Conservation (phyloP, 2,888 invertebrate species). For the Rhopalosiphum nymphaeae region DNA sequence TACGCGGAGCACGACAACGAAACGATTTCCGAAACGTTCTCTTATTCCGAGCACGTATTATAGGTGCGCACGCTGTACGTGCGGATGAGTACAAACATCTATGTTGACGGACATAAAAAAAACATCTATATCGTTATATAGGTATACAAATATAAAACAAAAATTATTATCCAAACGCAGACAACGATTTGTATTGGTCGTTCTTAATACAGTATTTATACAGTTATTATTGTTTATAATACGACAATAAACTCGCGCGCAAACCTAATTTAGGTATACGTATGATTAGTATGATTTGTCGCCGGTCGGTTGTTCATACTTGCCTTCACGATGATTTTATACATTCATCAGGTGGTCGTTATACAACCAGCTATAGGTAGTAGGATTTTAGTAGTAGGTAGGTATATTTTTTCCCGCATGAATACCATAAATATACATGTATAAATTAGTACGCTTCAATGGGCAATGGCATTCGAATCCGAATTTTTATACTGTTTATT, state of each 20-base stretch:
- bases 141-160: not conserved
- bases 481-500: not conserved
- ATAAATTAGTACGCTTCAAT: not conserved
- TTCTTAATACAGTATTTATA: not conserved
- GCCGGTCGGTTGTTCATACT: not conserved
- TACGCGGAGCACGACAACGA: not conserved
- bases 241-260: not conserved
- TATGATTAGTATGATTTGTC: too few relatives aligned
- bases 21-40: not conserved
- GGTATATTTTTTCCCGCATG: not conserved
- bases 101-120: not conserved
- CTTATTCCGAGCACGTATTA: conserved; percentile 1
- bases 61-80: not conserved
- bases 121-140: not conserved
- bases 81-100: not conserved
- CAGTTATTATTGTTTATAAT: not conserved
- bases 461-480: not conserved
- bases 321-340: not conserved
- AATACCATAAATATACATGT: not conserved
- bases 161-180: not conserved
- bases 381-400: not conserved
- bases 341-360: not conserved
- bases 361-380: not conserved
- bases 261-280: not conserved
- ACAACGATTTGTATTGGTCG: not conserved